phyloP scores from a whole-genome alignment of 2,888 invertebrate species.

The Agapostemon virescens region DNA sequence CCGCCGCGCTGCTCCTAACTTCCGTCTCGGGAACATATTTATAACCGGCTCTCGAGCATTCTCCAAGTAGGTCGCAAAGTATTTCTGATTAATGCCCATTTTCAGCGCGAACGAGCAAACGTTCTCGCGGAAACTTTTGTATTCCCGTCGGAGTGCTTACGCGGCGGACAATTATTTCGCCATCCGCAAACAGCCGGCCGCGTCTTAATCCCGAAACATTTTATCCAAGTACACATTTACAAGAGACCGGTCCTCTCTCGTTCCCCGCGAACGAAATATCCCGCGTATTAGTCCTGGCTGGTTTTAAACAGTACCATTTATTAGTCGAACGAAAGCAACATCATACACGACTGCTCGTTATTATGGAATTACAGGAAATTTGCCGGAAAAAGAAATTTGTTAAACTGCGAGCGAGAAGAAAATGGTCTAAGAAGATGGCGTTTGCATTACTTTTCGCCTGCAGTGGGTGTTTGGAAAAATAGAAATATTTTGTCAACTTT shows the following conservation, averaged over 20 bases:
- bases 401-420: not conserved
- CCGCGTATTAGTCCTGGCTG: constrained; percentile 14
- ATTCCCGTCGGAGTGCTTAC: constrained; percentile 44
- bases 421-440: not conserved
- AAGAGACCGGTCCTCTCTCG: not conserved
- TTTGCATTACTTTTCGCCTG: not conserved
- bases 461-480: not conserved
- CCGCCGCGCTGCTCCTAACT: not conserved
- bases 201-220: constrained; percentile 56
- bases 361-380: not conserved
- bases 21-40: constrained; percentile 39
- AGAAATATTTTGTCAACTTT: too few species aligned
- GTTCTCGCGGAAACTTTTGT: constrained; percentile 52
- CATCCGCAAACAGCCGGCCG: constrained; percentile 31
- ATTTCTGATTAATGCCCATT: constrained; percentile 62
- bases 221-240: constrained; percentile 38
- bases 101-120: constrained; percentile 46
- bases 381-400: not conserved
- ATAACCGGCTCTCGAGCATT: constrained; percentile 42
- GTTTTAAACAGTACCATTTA: constrained; percentile 10
- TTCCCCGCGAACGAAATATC: not conserved
- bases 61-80: constrained; percentile 58
- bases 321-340: not conserved
- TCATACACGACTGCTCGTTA: not conserved
- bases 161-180: constrained; percentile 56